A percentile compares a stretch with the other conserved stretches of the same genome.
Conservation (phyloP, 2,888 invertebrate genomes). For the Rhodophaea formosa region DNA sequence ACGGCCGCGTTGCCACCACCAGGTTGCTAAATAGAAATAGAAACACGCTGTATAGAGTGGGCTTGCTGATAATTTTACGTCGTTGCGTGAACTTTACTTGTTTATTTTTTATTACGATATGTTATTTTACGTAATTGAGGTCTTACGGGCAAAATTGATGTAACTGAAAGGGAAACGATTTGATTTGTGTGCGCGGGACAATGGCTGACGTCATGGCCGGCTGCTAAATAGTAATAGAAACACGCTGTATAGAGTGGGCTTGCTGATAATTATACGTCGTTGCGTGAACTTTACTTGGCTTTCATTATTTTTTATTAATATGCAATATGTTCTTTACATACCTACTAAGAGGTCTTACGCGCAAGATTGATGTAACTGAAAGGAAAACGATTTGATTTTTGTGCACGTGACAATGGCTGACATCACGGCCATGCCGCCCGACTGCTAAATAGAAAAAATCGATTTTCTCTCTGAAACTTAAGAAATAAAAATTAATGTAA, state of each 20-base stretch:
- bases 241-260: neutral
- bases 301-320: too few species aligned
- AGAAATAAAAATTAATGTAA: too few species aligned
- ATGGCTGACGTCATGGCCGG: slow-evolving; percentile 55
- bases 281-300: neutral
- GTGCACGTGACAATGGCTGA: slow-evolving; percentile 56
- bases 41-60: neutral
- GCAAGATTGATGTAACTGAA: slow-evolving; percentile 62
- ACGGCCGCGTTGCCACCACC: slow-evolving; percentile 27
- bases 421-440: slow-evolving; percentile 40
- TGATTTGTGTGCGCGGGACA: slow-evolving; percentile 63
- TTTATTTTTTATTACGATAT: neutral
- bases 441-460: slow-evolving; percentile 2
- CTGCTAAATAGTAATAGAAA: slow-evolving; percentile 13
- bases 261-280: neutral
- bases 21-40: slow-evolving; percentile 16
- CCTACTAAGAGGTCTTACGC: slow-evolving; percentile 56
- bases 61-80: neutral
- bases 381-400: slow-evolving; percentile 64
- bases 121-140: too few species aligned
- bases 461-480: too few species aligned
- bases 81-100: neutral
- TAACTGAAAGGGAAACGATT: slow-evolving; percentile 54
- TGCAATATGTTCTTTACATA: too few species aligned
- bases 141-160: slow-evolving; percentile 67